Percentiles rank a stretch among this genome's conserved stretches.
These are phyloP conservation scores for Spermophilus dauricus DNA, from an alignment of 2,113 vertebrate species.

Conservation along the genomic window DNA sequence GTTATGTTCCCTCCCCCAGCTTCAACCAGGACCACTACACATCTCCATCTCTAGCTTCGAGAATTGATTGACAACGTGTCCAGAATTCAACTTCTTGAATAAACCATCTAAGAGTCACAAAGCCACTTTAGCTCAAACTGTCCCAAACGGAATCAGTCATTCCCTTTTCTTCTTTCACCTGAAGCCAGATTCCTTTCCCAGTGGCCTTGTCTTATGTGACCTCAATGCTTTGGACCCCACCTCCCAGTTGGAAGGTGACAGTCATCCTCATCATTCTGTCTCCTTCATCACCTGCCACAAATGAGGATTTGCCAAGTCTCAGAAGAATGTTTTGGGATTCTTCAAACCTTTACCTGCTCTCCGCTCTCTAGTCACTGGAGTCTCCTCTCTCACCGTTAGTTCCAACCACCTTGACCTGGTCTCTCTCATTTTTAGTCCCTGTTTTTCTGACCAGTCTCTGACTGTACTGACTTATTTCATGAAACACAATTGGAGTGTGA, in stretches of 20 bases:
- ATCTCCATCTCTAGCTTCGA: neutral
- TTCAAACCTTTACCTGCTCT: neutral
- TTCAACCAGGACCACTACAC: neutral
- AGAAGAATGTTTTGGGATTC: neutral
- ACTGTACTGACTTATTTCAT: neutral
- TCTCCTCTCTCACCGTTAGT: neutral
- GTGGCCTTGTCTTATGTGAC: neutral
- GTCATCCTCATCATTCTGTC: neutral
- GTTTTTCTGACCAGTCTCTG: neutral
- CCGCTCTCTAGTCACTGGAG: neutral
- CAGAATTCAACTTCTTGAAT: neutral
- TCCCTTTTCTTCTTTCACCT: neutral
- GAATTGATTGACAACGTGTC: neutral
- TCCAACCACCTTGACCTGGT: neutral
- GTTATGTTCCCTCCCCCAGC: neutral
- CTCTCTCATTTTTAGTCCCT: neutral
- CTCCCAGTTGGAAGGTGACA: neutral
- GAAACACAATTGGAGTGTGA: neutral
- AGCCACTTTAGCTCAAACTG: neutral
- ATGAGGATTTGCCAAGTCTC: neutral
- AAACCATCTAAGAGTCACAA: neutral
- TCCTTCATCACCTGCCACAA: neutral
- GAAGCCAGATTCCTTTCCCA: neutral
- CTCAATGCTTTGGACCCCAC: neutral
- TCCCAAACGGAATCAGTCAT: neutral